Base-by-base conservation (phyloP, 2,888 invertebrate genomes). In the Caenorhabditis becei region DNA sequence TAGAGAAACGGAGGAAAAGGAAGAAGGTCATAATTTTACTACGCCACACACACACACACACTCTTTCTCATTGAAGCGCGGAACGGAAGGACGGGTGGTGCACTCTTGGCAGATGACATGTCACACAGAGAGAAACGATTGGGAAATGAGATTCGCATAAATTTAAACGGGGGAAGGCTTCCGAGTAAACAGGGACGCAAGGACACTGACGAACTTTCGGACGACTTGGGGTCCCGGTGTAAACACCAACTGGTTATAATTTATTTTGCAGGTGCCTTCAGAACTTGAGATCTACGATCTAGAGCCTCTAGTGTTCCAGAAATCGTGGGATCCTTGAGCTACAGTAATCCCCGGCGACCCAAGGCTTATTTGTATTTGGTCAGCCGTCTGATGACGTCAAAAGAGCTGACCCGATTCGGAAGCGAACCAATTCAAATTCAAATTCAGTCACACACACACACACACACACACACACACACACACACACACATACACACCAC, bases 81-180 rank as follows among this genome's bases (percentile, higher is more conserved):
- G 70, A 49, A 20, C 7, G 35, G 35, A 23, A 23, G 26, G 58
- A 32, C 26, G 16, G 26, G 24, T 7, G 23, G 44, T 54, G 70
- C 53, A 56, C 53, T 54, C 35, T 41, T 51, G 35, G 69, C 69
- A 69, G 58, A 67, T 67, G 67, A 67, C 56, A 54, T 54, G 28
- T 54, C 54, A 54, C 54, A 54, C 54, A 4, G n/a, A 24, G n/a
- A 23, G 23, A 23, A 51, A 24, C 24, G 41, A 41, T 10, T 14
- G 14, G 53, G 53, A 53, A 20, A 53, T 23, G 53, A 53, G 49
- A 49, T 49, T 49, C 20, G 23, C 18, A 49, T 49, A 49, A 49
- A 49, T 49, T 23, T 49, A 49, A 49, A 5, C 2, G 10, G 35
- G 7, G 7, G 41, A 41, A 3, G 2, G 8, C 16, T 14, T 3